Evolutionary conservation across 2,888 invertebrate species (phyloP), one percentile per base, ranked within the genome.

Genomic region (Plagodis dolabraria): DNA sequence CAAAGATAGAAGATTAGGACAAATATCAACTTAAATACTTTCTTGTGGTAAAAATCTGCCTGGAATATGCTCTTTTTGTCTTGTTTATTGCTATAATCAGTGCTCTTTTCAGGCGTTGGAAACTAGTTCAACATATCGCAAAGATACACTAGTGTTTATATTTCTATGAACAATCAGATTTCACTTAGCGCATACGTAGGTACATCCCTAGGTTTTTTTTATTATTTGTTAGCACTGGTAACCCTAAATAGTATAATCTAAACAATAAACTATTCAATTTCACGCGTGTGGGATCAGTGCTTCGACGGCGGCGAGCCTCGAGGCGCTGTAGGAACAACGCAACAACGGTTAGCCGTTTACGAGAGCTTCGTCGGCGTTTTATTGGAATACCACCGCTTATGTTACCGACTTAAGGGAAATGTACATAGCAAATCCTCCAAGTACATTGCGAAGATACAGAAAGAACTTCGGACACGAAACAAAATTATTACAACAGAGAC

Each of bases 181-280:
- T 36, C 2, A 36, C 36, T 36, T 36, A 4, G 36, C 8, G 36
- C 8, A 8, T 7, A 36, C 36, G 22, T 4, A 22, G 22, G 22
- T 22, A 22, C 22, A 22, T 22, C 22, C 22, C 22, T 22, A 22
- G 1, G 5, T 36, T 36, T 8, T 7, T 7, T 36, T 2, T 36
- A 35, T 35, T 35, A 36, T 5, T 36, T 36, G 7, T 36, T 5
- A 42, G 10, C 10, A 42, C 1, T 42, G 43, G 52, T 47, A 53
- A 58, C 44, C 53, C 44, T 48, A 49, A 35, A 40, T 22, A 22
- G 22, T 22, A 22, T 22, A 56, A 8, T 11, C 60, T 59, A 51
- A 53, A 57, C 71, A 72, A 69, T 72, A 72, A 75, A 71, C 69
- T 65, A 65, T 69, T 72, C 67, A 71, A 77, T 77, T 77, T 74